Percentiles rank a stretch among this genome's conserved stretches.
Evolutionary conservation across 1,140 invertebrate genomes (phyloP).

Genomic region (Sarcophaga bullata): DNA sequence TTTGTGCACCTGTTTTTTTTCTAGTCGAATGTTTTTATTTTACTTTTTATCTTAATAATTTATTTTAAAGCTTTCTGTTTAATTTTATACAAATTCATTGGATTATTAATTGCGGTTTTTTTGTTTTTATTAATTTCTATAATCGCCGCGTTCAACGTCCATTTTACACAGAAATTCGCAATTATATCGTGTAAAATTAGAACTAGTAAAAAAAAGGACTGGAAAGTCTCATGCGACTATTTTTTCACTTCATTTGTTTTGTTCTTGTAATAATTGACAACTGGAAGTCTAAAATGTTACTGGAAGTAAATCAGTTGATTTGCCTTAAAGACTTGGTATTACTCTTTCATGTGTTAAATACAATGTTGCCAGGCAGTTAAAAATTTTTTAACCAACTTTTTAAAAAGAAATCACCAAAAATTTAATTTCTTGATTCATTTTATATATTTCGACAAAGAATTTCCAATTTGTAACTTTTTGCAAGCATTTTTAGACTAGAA

Average conservation of each 20-base stretch:
- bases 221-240: constrained; percentile 12
- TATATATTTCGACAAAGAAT: no score
- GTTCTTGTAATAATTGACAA: constrained; percentile 20
- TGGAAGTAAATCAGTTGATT: neutral
- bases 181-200: constrained; percentile 25
- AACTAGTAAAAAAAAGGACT: neutral
- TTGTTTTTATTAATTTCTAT: neutral
- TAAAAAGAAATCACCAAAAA: no score
- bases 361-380: no score
- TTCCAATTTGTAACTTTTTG: no score
- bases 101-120: neutral
- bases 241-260: neutral
- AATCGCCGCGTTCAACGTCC: constrained; percentile 6
- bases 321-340: neutral
- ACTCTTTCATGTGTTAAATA: neutral
- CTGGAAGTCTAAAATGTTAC: neutral
- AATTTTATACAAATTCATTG: neutral
- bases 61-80: neutral
- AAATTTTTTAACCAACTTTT: no score
- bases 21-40: constrained; percentile 23
- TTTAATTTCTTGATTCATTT: no score
- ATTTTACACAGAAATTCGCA: constrained; percentile 6
- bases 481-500: no score
- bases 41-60: neutral
- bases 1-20: constrained; percentile 31